Evolutionary conservation across 2,797 vertebrate genomes (phyloP), one percentile per base, ranked within the genome.

Genomic region (Sparidentex hasta): DNA sequence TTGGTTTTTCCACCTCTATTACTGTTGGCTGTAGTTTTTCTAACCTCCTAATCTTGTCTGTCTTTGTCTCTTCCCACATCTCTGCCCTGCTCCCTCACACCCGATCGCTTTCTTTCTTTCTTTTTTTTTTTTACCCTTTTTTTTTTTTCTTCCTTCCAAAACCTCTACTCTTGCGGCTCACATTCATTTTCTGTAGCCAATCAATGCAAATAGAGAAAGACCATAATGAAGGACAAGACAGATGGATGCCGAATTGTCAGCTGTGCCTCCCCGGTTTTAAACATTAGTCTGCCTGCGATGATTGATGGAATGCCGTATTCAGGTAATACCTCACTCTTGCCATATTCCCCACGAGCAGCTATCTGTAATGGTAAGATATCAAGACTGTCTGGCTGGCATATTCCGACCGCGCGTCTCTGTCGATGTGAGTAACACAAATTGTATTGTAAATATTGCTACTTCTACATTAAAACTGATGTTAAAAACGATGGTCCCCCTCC

Each of bases 201-300:
- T 93, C 88, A 91, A 92, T 91, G 88, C 74, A 90, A 89, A 91
- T 84, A 82, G 77, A 86, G 65, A 82, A 71, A 66, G 82, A 86
- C 78, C 61, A 76, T 86, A 90, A 92, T 88, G 77, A 89, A 88
- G 85, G 80, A 87, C 82, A 77, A 90, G 88, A 91, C 68, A 83
- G 85, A 93, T 91, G 76, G 83, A 64, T 71, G 71, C 75, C 58
- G 80, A 47, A 66, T 81, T 80, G 72, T 89, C 84, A 90, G 85
- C 65, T 74, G 78, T 71, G 65, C 76, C 82, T 85, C 71, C 43
- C 44, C 43, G 57, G 44, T 88, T 90, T 87, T 78, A 78, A 81
- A 91, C 78, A 90, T 85, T 81, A 76, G 67, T 71, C 68, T 65
- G 29, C 47, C 21, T 50, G 51, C 72, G 52, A 46, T 90, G 87